Conservation (phyloP, 2,888 invertebrate genomes). For the Eurytoma californica region DNA sequence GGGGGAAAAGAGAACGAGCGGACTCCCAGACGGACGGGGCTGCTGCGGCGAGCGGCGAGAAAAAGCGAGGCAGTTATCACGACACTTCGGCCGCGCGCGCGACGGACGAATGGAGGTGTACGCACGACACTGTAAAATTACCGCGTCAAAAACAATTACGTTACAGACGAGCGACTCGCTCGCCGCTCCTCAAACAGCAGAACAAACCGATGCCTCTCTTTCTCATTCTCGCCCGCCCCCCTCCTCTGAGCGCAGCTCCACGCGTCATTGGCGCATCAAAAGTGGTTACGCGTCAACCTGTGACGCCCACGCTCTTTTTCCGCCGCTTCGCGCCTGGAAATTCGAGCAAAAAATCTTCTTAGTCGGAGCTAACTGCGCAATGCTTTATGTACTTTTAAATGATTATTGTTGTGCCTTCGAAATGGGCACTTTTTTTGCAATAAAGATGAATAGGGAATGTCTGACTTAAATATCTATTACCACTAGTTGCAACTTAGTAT, state of each 20-base stretch:
- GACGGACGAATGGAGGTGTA: conserved; percentile 68
- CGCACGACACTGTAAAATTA: conserved; percentile 75
- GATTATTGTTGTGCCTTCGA: no score
- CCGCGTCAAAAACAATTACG: conserved; percentile 74
- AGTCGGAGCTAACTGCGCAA: no score
- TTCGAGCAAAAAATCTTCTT: no score
- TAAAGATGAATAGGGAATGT: no score
- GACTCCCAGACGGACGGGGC: conserved; percentile 14
- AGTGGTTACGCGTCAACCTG: conserved; percentile 24
- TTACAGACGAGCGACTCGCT: conserved; percentile 69
- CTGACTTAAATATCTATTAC: no score
- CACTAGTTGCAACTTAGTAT: no score
- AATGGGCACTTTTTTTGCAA: no score
- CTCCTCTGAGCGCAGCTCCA: background rate
- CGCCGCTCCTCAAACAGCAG: conserved; percentile 40
- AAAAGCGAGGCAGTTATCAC: conserved; percentile 67
- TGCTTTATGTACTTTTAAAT: no score
- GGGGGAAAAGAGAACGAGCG: conserved; percentile 27
- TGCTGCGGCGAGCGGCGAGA: conserved; percentile 53
- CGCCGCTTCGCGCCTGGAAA: background rate
- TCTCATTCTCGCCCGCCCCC: conserved; percentile 33
- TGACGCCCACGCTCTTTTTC: conserved; percentile 34
- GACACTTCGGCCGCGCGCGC: conserved; percentile 59
- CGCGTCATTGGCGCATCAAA: conserved; percentile 26
- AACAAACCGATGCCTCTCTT: conserved; percentile 46